These are phyloP conservation scores for Sparus aurata DNA, from an alignment of 2,797 vertebrate species.

Conservation along the genomic window DNA sequence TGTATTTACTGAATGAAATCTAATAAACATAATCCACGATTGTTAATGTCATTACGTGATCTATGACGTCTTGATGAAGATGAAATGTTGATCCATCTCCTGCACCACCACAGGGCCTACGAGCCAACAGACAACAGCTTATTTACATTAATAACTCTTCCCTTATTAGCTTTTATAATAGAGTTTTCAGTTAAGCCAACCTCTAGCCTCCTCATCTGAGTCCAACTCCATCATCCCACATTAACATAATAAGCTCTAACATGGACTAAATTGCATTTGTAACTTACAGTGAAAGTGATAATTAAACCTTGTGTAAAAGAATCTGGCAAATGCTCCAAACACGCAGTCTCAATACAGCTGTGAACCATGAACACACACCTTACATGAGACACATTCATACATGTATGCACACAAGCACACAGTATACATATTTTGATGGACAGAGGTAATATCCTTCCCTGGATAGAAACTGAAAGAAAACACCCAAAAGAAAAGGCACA, in stretches of 20 bases:
- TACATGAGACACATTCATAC: constrained; percentile 16
- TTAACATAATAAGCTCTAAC: constrained; percentile 31
- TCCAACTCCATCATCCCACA: constrained; percentile 34
- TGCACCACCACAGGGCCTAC: constrained; percentile 23
- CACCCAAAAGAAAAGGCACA: constrained; percentile 34
- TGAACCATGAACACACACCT: constrained; percentile 4
- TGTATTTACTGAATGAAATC: constrained; percentile 21
- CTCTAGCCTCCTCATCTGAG: constrained; percentile 45
- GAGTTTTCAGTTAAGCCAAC: constrained; percentile 47
- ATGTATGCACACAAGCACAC: constrained; percentile 32
- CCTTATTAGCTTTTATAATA: constrained; percentile 63
- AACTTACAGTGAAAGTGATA: constrained; percentile 8
- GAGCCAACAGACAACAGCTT: constrained; percentile 44
- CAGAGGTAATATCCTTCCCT: constrained; percentile 82
- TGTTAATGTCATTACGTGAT: constrained; percentile 47
- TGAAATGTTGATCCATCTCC: constrained; percentile 47
- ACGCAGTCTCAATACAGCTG: background rate
- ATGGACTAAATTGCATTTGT: constrained; percentile 9
- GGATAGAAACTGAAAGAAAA: constrained; percentile 59
- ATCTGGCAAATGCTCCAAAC: constrained; percentile 14
- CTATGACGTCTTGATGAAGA: constrained; percentile 26
- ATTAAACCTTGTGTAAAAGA: background rate
- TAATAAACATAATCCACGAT: constrained; percentile 49
- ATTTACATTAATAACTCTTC: constrained; percentile 50
- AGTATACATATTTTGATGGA: constrained; percentile 21